Evolutionary conservation across 2,888 invertebrate species (phyloP).

Genomic region (Leptopilina drosophilae): DNA sequence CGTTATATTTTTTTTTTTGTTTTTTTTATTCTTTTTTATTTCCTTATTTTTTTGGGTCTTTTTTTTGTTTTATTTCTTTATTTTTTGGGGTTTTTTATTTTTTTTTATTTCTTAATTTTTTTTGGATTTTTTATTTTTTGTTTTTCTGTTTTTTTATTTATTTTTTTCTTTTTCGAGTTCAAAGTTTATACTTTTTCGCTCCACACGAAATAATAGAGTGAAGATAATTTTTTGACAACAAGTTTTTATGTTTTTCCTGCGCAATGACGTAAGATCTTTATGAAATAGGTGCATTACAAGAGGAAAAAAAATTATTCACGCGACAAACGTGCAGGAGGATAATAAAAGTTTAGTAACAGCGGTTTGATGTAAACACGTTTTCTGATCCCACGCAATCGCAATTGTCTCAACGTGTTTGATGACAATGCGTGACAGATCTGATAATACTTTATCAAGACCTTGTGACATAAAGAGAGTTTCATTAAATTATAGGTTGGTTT

Average conservation of each 20-base stretch:
- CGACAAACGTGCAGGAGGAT: background rate
- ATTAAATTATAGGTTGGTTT: background rate
- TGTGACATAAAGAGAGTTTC: background rate
- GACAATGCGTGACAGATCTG: slow-evolving; percentile 22
- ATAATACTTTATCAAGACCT: slow-evolving; percentile 4
- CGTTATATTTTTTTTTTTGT: too few species aligned
- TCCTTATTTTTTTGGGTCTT: too few species aligned
- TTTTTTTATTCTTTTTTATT: too few species aligned
- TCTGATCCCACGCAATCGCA: slow-evolving; percentile 9
- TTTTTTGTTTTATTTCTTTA: too few species aligned
- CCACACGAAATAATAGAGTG: background rate
- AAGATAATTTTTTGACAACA: background rate
- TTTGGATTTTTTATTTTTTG: too few species aligned
- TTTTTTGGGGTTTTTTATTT: too few species aligned
- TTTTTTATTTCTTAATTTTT: too few species aligned
- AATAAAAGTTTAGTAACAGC: slow-evolving; percentile 7
- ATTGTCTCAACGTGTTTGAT: slow-evolving; percentile 12
- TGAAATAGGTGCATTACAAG: background rate
- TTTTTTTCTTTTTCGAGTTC: too few species aligned
- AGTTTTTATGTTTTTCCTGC: background rate
- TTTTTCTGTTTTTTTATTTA: too few species aligned
- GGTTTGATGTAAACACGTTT: slow-evolving; percentile 14
- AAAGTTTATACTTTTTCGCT: too few species aligned
- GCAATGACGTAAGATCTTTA: background rate
- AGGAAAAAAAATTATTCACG: background rate